Conservation (phyloP, 2,888 invertebrate species). For the Coenonympha glycerion region DNA sequence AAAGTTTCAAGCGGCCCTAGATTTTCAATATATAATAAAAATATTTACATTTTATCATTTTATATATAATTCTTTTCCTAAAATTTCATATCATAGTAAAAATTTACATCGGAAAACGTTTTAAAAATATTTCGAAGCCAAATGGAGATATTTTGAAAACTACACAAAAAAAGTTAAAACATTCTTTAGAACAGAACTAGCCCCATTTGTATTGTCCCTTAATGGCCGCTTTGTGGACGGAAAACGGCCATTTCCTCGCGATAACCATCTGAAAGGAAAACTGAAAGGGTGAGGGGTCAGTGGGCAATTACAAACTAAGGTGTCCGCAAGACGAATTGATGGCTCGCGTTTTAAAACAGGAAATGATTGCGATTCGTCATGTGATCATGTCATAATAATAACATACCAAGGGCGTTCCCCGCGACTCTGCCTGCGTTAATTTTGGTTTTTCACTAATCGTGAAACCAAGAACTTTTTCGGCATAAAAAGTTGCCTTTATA, state of each 20-base stretch:
- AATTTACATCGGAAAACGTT: no score
- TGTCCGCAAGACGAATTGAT: conserved; percentile 42
- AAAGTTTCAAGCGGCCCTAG: no score
- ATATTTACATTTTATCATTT: no score
- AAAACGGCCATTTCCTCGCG: conserved; percentile 75
- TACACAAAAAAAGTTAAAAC: conserved; percentile 22
- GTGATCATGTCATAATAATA: not conserved
- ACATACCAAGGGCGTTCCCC: no score
- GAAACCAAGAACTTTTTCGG: no score
- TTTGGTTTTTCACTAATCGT: no score
- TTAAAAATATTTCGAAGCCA: conserved; percentile 1
- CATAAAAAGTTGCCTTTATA: no score
- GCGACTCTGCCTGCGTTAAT: no score
- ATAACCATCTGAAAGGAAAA: conserved; percentile 71
- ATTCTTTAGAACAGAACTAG: conserved; percentile 39
- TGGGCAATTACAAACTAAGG: conserved; percentile 58
- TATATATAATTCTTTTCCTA: no score
- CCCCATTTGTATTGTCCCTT: conserved; percentile 69
- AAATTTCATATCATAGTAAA: no score
- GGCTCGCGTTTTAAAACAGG: conserved; percentile 40
- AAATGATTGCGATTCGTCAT: conserved; percentile 11
- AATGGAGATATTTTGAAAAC: conserved; percentile 18
- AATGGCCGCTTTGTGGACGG: conserved; percentile 72
- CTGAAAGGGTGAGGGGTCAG: conserved; percentile 67
- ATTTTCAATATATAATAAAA: no score